Percentiles rank a stretch among this genome's conserved stretches.
phyloP scores from a whole-genome alignment of 2,888 invertebrate genomes.

The Sinodicranocentrus sp. region DNA sequence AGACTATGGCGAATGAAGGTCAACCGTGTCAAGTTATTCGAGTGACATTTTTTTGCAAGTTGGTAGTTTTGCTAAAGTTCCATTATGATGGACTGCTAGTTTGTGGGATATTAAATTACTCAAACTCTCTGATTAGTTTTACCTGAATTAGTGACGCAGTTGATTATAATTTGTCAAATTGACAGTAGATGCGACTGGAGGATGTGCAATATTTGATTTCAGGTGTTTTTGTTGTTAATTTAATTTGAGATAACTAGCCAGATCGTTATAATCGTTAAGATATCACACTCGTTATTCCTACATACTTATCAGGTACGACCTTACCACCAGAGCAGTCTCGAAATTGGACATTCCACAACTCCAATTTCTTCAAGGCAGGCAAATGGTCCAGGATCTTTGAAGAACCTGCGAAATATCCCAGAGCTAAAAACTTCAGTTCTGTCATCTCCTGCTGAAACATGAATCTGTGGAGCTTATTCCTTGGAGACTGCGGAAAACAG shows the following conservation, averaged over 20 bases:
- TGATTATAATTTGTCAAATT: no score
- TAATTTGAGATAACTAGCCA: constrained; percentile 3
- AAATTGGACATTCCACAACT: constrained; percentile 69
- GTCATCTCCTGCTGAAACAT: constrained; percentile 62
- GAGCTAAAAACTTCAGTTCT: constrained; percentile 56
- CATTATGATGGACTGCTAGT: no score
- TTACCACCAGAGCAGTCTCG: constrained; percentile 55
- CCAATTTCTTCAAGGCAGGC: constrained; percentile 67
- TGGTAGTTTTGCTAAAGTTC: no score
- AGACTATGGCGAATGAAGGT: no score
- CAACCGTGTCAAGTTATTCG: no score
- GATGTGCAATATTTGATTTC: no score
- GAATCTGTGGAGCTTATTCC: constrained; percentile 60
- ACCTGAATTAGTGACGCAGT: no score
- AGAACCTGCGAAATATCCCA: constrained; percentile 62
- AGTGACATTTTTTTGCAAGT: no score
- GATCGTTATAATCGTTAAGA: constrained; percentile 37
- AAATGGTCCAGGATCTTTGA: constrained; percentile 63
- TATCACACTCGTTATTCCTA: constrained; percentile 71
- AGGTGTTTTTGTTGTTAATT: neutral
- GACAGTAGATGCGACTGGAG: no score
- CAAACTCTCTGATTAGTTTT: no score
- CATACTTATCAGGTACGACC: constrained; percentile 70
- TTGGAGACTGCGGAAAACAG: constrained; percentile 62
- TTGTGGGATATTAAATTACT: no score